These are phyloP conservation scores for Eudemis profundana DNA, from an alignment of 2,888 invertebrate species.

Conservation along the genomic window DNA sequence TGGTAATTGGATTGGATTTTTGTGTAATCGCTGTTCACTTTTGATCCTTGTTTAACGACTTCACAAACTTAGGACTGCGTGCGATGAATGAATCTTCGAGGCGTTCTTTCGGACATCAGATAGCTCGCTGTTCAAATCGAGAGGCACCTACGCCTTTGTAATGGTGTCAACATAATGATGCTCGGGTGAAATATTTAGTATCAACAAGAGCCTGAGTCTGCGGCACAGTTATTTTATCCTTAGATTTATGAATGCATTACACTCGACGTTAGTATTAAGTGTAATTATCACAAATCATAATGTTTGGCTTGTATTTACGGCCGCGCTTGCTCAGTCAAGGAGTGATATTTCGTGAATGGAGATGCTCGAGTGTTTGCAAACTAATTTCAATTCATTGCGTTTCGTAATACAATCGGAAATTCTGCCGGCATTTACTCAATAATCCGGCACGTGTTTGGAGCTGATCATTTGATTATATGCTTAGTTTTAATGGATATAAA, in stretches of 20 bases:
- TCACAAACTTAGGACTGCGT: conserved; percentile 50
- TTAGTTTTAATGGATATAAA: conserved; percentile 50
- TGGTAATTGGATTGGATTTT: conserved; percentile 80
- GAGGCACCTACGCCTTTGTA: conserved; percentile 34
- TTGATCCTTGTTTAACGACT: conserved; percentile 72
- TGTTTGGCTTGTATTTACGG: conserved; percentile 64
- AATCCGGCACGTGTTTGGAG: conserved; percentile 44
- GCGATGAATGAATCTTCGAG: conserved; percentile 50
- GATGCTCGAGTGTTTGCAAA: conserved; percentile 38
- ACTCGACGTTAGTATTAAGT: conserved; percentile 62
- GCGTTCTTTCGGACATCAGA: conserved; percentile 16
- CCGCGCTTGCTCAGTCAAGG: conserved; percentile 53
- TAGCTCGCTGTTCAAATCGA: conserved; percentile 20
- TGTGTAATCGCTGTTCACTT: conserved; percentile 72
- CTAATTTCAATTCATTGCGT: conserved; percentile 43
- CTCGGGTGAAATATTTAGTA: conserved; percentile 26
- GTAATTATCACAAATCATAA: conserved; percentile 74
- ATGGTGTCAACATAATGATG: conserved; percentile 44
- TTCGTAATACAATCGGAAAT: conserved; percentile 37
- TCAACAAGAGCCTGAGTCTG: conserved; percentile 47
- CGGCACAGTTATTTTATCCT: conserved; percentile 52
- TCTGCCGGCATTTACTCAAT: conserved; percentile 18
- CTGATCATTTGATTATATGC: conserved; percentile 48
- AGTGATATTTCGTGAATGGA: conserved; percentile 58
- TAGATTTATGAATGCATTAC: conserved; percentile 60